A percentile compares a stretch with the other conserved stretches of the same genome.
These are phyloP conservation scores for Germaria angustata DNA, from an alignment of 2,888 invertebrate genomes.

Conservation along the genomic window DNA sequence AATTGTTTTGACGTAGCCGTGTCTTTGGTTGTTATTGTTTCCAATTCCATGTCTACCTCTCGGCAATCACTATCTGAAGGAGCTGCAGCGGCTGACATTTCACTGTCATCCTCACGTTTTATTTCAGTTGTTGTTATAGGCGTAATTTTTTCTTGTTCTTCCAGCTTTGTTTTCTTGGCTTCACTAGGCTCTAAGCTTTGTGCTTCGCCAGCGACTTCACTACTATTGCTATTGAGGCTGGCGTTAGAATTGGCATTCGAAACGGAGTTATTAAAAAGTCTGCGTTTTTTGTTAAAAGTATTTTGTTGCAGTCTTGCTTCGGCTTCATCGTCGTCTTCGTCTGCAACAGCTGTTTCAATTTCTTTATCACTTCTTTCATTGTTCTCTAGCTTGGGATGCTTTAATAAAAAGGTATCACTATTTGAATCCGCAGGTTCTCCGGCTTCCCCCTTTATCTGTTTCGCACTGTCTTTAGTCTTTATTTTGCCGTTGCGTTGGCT, in stretches of 20 bases:
- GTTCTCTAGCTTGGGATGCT: conserved; percentile 45
- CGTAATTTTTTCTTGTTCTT: conserved; percentile 55
- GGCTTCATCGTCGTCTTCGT: conserved; percentile 71
- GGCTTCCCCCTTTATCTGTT: conserved; percentile 67
- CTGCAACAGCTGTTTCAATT: conserved; percentile 41
- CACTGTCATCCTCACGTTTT: conserved; percentile 72
- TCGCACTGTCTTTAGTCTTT: conserved; percentile 64
- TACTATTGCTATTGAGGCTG: conserved; percentile 37
- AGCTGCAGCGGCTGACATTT: conserved; percentile 33
- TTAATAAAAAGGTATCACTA: conserved; percentile 24
- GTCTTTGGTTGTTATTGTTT: conserved; percentile 72
- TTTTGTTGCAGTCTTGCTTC: conserved; percentile 72
- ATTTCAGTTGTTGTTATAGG: conserved; percentile 64
- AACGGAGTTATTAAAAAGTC: conserved; percentile 72
- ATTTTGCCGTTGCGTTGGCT: conserved; percentile 35
- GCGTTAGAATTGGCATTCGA: conserved; percentile 56
- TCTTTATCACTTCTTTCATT: conserved; percentile 66
- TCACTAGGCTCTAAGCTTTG: conserved; percentile 64
- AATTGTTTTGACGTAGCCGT: conserved; percentile 70
- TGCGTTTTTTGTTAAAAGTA: conserved; percentile 76
- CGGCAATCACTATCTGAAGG: conserved; percentile 79
- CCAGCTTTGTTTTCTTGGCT: conserved; percentile 74
- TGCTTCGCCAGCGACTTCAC: conserved; percentile 16
- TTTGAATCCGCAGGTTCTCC: conserved; percentile 44
- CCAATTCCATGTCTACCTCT: conserved; percentile 80